A percentile compares a stretch with the other conserved stretches of the same genome.
Evolutionary conservation across 2,797 vertebrate genomes (phyloP).

Genomic region (Clangula hyemalis): DNA sequence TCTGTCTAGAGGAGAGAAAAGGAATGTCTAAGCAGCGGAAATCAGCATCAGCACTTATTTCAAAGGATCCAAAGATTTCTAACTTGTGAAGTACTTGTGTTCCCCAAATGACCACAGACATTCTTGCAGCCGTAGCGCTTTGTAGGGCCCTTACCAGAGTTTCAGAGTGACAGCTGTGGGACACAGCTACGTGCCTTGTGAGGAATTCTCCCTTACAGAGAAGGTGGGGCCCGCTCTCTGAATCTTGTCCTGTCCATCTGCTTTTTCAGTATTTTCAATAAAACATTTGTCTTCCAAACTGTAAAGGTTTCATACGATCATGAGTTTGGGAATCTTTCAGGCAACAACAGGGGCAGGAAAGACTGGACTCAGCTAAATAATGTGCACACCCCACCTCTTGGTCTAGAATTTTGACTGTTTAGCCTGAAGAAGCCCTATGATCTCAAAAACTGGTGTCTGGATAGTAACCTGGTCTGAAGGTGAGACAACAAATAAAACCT

Average conservation of each 20-base stretch:
- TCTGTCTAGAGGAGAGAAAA: background rate
- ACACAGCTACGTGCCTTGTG: background rate
- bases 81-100: rapidly evolving
- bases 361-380: background rate
- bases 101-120: background rate
- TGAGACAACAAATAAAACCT: background rate
- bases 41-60: background rate
- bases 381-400: background rate
- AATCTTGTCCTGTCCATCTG: background rate
- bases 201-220: background rate
- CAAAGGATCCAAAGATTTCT: background rate
- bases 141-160: background rate
- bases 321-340: background rate
- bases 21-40: background rate
- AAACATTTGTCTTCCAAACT: background rate
- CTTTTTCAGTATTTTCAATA: background rate
- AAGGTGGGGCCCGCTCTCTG: background rate
- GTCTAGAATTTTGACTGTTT: background rate
- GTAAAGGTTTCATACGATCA: background rate
- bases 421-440: background rate
- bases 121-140: background rate
- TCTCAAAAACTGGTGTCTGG: background rate
- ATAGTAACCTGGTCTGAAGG: background rate
- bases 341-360: background rate
- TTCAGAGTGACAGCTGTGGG: background rate